Conservation (phyloP, 2,113 vertebrate species). For the Ammospiza nelsoni region DNA sequence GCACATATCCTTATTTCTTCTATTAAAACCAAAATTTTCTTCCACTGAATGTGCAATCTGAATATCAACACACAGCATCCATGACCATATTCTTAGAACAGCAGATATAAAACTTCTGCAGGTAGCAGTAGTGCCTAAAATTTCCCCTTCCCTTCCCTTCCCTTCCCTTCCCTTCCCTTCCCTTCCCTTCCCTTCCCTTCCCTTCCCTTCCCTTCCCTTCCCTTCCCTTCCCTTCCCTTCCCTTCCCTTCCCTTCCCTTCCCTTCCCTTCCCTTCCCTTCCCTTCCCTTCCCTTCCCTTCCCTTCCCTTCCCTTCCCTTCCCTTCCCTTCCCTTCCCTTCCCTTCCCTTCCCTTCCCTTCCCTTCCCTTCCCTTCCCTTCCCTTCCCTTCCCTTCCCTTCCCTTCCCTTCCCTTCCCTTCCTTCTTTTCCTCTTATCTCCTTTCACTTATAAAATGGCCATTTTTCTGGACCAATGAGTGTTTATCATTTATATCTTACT, state of each 20-base stretch:
- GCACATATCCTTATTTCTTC: not conserved
- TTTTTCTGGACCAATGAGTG: not conserved
- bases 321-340: not conserved
- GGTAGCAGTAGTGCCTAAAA: not conserved
- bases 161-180: no score
- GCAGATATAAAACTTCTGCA: not conserved
- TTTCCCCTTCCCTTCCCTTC: not conserved
- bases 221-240: not conserved
- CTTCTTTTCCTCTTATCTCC: rapidly evolving
- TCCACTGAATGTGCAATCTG: not conserved
- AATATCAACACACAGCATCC: not conserved
- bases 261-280: not conserved
- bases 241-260: no score
- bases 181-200: not conserved
- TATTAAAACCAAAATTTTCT: not conserved
- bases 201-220: no score
- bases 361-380: not conserved
- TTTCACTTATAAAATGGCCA: not conserved
- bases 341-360: no score
- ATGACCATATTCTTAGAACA: not conserved
- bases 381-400: no score
- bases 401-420: no score
- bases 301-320: not conserved
- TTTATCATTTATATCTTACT: not conserved
- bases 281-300: no score